These are phyloP conservation scores for Spisula solida DNA, from an alignment of 2,888 invertebrate species.

Conservation along the genomic window DNA sequence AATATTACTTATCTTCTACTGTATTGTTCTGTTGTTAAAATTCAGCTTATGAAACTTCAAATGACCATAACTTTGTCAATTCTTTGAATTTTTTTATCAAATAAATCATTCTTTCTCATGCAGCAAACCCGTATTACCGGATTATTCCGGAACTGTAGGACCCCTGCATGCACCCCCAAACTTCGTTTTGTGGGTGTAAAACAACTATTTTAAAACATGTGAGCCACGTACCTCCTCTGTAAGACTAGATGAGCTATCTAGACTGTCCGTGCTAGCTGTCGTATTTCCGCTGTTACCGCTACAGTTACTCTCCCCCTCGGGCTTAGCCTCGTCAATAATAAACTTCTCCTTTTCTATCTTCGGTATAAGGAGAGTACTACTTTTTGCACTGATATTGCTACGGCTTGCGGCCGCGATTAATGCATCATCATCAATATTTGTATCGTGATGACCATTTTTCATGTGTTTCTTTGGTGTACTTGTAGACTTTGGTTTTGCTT, in stretches of 20 bases:
- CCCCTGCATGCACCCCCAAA: no score
- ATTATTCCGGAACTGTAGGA: no score
- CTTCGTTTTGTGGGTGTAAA: no score
- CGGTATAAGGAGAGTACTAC: conserved; percentile 51
- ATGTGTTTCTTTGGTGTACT: conserved; percentile 31
- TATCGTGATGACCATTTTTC: conserved; percentile 42
- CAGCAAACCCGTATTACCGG: no score
- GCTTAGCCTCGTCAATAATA: neutral
- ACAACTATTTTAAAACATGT: no score
- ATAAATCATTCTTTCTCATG: no score
- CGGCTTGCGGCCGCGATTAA: conserved; percentile 40
- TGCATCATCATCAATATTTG: conserved; percentile 45
- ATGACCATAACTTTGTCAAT: no score
- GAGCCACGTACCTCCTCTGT: conserved; percentile 56
- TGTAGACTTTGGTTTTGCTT: conserved; percentile 23
- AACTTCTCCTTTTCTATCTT: conserved; percentile 24
- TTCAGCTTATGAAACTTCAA: no score
- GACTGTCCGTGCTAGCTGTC: conserved; percentile 50
- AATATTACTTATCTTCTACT: no score
- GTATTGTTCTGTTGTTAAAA: no score
- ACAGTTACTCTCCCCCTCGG: conserved; percentile 14
- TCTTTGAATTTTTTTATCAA: no score
- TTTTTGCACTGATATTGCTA: conserved; percentile 63
- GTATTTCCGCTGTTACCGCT: conserved; percentile 43
- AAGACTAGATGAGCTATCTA: conserved; percentile 40